These are phyloP conservation scores for Borostomias antarcticus DNA, from an alignment of 2,797 vertebrate species.

Conservation along the genomic window DNA sequence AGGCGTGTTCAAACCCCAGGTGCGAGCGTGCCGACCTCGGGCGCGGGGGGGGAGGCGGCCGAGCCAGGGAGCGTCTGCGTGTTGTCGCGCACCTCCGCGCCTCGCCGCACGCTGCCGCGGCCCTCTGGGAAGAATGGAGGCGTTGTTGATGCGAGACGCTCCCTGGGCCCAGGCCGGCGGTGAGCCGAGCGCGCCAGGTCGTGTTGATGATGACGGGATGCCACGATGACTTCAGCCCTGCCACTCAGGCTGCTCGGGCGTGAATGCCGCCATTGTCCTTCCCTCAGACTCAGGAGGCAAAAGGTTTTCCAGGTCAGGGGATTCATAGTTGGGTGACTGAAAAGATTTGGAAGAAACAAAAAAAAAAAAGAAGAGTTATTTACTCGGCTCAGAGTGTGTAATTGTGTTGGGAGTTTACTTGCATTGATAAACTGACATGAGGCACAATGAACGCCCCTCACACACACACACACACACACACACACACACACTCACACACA, in stretches of 20 bases:
- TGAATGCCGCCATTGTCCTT: slow-evolving; percentile 67
- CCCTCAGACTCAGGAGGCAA: too few species aligned
- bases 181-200: slow-evolving; percentile 37
- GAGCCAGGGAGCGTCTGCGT: neutral
- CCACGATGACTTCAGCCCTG: slow-evolving; percentile 8
- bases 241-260: slow-evolving; percentile 12
- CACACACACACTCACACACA: slow-evolving; percentile 16
- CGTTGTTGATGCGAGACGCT: neutral
- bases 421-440: slow-evolving; percentile 26
- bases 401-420: slow-evolving; percentile 43
- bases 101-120: neutral
- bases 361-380: slow-evolving; percentile 39
- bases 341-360: slow-evolving; percentile 19
- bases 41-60: too few species aligned
- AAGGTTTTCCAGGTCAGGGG: slow-evolving; percentile 70
- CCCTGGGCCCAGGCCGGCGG: slow-evolving; percentile 19
- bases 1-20: neutral
- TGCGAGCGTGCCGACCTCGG: too few species aligned
- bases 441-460: slow-evolving; percentile 10
- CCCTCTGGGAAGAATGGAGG: neutral
- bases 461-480: neutral
- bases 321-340: slow-evolving; percentile 50
- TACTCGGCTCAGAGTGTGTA: slow-evolving; percentile 7
- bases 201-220: slow-evolving; percentile 35
- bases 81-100: neutral